Percentiles rank a stretch among this genome's conserved stretches.
phyloP scores from a whole-genome alignment of 2,888 invertebrate genomes.

The Dolichomitus sp. region DNA sequence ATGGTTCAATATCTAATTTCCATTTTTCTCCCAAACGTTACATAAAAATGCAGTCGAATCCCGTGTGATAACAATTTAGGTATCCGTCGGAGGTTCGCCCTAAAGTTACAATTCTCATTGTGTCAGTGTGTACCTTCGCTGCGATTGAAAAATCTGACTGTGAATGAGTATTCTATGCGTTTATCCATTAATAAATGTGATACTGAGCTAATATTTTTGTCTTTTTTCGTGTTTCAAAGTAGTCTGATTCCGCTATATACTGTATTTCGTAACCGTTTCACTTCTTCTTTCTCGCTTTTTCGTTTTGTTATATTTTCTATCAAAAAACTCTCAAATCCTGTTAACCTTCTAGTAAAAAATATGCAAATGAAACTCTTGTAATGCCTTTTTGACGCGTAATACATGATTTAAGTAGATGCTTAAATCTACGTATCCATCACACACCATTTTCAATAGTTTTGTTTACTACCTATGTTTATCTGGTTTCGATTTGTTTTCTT shows the following conservation, averaged over 20 bases:
- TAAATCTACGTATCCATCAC: slow-evolving; percentile 64
- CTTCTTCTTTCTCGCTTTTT: background rate
- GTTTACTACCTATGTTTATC: slow-evolving; percentile 74
- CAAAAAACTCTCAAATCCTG: slow-evolving; percentile 47
- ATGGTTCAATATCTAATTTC: slow-evolving; percentile 58
- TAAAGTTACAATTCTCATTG: slow-evolving; percentile 37
- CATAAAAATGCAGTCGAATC: slow-evolving; percentile 47
- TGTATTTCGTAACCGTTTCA: background rate
- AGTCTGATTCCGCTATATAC: slow-evolving; percentile 39
- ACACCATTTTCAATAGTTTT: slow-evolving; percentile 68
- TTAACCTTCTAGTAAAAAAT: slow-evolving; percentile 64
- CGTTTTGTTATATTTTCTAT: slow-evolving; percentile 26
- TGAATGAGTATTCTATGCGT: slow-evolving; percentile 41
- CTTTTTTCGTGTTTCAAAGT: slow-evolving; percentile 21
- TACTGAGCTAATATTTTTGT: slow-evolving; percentile 47
- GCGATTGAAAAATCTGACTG: slow-evolving; percentile 47
- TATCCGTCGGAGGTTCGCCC: slow-evolving; percentile 27
- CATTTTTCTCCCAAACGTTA: slow-evolving; percentile 34
- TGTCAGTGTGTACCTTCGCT: slow-evolving; percentile 19
- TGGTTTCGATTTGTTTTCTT: slow-evolving; percentile 66
- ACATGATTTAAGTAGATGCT: slow-evolving; percentile 54
- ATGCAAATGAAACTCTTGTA: slow-evolving; percentile 68
- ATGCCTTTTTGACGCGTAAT: slow-evolving; percentile 63
- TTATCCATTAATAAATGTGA: slow-evolving; percentile 46
- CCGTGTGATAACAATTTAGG: slow-evolving; percentile 23